Evolutionary conservation across 2,113 vertebrate species (phyloP).

Genomic region (Egretta garzetta): DNA sequence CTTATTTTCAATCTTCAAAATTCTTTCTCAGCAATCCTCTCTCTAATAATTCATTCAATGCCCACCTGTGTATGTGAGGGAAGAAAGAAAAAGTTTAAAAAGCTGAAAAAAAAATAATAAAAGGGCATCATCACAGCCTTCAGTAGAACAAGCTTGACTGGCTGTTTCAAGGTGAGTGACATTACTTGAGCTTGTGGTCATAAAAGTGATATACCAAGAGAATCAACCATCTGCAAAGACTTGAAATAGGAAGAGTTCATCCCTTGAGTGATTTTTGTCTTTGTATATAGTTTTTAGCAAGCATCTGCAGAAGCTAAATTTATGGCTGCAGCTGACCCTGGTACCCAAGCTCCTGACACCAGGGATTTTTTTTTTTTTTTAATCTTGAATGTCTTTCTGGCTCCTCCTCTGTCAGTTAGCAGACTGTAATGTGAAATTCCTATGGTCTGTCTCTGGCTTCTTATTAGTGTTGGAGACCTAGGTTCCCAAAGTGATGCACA

Average conservation of each 20-base stretch:
- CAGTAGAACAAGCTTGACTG: neutral
- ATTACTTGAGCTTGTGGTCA: conserved; percentile 20
- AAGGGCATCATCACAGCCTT: neutral
- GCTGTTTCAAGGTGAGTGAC: conserved; percentile 42
- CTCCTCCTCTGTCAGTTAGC: neutral
- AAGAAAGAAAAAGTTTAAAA: neutral
- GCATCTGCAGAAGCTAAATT: neutral
- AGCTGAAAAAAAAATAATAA: neutral
- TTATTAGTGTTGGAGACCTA: neutral
- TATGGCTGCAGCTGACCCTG: neutral
- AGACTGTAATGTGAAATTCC: neutral
- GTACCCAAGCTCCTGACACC: neutral
- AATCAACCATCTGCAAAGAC: conserved; percentile 11
- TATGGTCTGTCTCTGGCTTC: neutral
- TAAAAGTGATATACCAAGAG: conserved; percentile 22
- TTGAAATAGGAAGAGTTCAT: neutral
- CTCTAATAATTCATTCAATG: neutral
- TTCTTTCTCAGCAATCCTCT: neutral
- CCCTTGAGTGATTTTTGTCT: neutral
- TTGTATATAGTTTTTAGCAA: neutral
- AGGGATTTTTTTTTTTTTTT: neutral
- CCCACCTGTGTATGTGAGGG: neutral
- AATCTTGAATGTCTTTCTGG: neutral
- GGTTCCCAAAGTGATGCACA: neutral
- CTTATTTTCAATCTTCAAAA: neutral